phyloP scores from a whole-genome alignment of 1,140 invertebrate species.

The Tigriopus japonicus region DNA sequence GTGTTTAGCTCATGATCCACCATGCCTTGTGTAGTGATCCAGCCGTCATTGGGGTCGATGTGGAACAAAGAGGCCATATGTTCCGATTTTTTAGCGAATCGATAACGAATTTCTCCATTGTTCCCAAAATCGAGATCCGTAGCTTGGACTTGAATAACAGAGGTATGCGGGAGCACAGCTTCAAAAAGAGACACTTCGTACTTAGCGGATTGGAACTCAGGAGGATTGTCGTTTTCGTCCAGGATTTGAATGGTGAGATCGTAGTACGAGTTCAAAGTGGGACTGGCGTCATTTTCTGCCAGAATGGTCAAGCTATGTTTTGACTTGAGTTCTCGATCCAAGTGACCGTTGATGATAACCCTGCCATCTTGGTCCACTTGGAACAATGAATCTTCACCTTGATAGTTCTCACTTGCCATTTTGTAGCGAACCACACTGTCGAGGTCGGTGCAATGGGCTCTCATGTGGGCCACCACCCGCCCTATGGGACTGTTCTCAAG shows the following conservation, averaged over 20 bases:
- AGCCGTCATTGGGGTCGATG: slow-evolving; percentile 62
- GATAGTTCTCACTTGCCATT: slow-evolving; percentile 42
- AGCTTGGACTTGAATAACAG: slow-evolving; percentile 54
- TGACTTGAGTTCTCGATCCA: slow-evolving; percentile 53
- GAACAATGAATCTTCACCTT: slow-evolving; percentile 38
- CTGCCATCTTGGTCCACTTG: slow-evolving; percentile 48
- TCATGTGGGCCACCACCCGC: not conserved
- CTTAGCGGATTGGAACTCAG: slow-evolving; percentile 59
- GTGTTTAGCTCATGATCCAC: slow-evolving; percentile 58
- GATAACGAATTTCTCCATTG: slow-evolving; percentile 65
- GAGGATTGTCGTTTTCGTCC: slow-evolving; percentile 77
- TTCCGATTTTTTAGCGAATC: slow-evolving; percentile 29
- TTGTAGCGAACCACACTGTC: slow-evolving; percentile 40
- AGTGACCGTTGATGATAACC: slow-evolving; percentile 41
- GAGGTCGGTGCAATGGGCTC: slow-evolving; percentile 19
- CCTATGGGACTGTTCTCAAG: slow-evolving; percentile 3
- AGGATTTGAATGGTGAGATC: slow-evolving; percentile 56
- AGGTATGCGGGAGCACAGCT: slow-evolving; percentile 54
- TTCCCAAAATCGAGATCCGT: slow-evolving; percentile 59
- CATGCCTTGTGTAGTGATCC: slow-evolving; percentile 50
- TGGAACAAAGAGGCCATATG: slow-evolving; percentile 39
- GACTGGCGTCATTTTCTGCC: slow-evolving; percentile 55
- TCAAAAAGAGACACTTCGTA: slow-evolving; percentile 58
- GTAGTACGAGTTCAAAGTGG: slow-evolving; percentile 47
- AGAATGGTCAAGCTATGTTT: slow-evolving; percentile 53